Evolutionary conservation across 2,888 invertebrate species (phyloP), one percentile per base, ranked within the genome.

Genomic region (Physocephala rufipes): DNA sequence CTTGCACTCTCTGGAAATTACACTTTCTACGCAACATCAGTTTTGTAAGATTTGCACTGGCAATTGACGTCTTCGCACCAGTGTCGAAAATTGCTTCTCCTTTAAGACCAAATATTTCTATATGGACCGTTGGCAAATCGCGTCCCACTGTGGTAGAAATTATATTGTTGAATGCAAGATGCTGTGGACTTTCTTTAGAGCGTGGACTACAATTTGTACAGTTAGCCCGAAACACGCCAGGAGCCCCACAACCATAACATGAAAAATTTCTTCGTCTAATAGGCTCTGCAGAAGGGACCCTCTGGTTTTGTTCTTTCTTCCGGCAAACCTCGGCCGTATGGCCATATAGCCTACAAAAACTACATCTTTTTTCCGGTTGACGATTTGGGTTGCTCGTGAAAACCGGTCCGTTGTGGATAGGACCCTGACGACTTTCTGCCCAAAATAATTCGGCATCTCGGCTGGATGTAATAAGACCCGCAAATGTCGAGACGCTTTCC

Each of bases 361-460:
- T 19, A 19, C 74, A 67, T 7, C 66, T 36, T 9, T 36, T 36
- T 36, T 36, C 36, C 5, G 36, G 5, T 36, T 36, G 36, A 36
- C 36, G 36, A 36, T n/a, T n/a, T n/a, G 36, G 4, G 36, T 36
- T 36, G 36, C 5, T 36, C 9, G 2, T 12, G n/a, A n/a, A 58
- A 71, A 51, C 63, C 1, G 19, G 43, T n/a, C 61, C 58, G 26
- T 24, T 16, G 2, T 24, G 13, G 5, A 19, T 19, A n/a, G n/a
- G 7, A 2, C 12, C 0, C 2, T 49, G 47, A 12, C 21, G 30
- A 0, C 21, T n/a, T 62, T 73, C 71, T 15, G 36, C 5, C 5
- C 70, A n/a, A 45, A 68, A 59, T 55, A 67, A 26, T 24, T 73
- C 74, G n/a, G 70, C 74, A 58, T 73, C 71, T 62, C 71, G 58